phyloP scores from a whole-genome alignment of 2,888 invertebrate species.

The Trissoscelio sp. region DNA sequence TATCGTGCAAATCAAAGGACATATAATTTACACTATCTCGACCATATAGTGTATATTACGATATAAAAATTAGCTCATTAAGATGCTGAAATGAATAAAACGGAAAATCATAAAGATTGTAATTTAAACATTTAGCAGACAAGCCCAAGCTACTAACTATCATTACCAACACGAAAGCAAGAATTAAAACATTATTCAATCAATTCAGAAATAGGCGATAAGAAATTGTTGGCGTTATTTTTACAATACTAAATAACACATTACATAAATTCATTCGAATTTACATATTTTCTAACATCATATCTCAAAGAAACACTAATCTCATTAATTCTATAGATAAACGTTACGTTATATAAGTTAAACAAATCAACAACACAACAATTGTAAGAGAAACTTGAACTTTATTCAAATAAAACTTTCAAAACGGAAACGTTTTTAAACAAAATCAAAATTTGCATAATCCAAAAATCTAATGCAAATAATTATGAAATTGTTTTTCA shows the following conservation, averaged over 20 bases:
- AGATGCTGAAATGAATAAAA: background rate
- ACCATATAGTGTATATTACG: no score
- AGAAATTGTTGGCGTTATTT: slow-evolving; percentile 7
- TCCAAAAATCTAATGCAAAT: no score
- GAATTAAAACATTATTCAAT: slow-evolving; percentile 19
- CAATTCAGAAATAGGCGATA: slow-evolving; percentile 22
- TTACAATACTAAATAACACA: background rate
- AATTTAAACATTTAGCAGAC: slow-evolving; percentile 12
- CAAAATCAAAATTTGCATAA: no score
- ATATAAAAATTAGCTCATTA: no score
- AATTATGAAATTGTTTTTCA: no score
- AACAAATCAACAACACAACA: slow-evolving; percentile 27
- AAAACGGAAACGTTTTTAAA: no score
- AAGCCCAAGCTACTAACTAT: slow-evolving; percentile 6
- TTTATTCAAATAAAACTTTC: no score
- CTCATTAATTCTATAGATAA: slow-evolving; percentile 9
- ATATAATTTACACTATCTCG: no score
- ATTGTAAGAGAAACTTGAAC: no score
- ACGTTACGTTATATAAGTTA: slow-evolving; percentile 35
- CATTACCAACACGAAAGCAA: slow-evolving; percentile 5
- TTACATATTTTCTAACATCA: slow-evolving; percentile 13
- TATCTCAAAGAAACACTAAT: slow-evolving; percentile 23
- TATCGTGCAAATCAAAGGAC: no score
- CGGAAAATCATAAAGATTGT: background rate
- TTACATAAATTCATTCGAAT: slow-evolving; percentile 5